Conservation (phyloP, 2,797 vertebrate genomes). For the Netta rufina region DNA sequence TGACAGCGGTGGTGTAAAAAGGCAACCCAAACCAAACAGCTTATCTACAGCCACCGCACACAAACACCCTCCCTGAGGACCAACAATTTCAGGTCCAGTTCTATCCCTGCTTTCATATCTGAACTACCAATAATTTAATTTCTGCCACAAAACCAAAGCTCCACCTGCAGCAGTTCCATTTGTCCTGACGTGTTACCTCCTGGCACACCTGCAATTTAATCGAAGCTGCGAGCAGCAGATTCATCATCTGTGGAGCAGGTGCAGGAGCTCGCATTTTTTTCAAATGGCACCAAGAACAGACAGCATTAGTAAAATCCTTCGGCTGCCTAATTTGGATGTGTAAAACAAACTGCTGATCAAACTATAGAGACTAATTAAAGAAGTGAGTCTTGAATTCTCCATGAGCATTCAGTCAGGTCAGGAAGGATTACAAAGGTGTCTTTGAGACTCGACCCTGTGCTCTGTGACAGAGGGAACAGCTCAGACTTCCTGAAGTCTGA, state of each 20-base stretch:
- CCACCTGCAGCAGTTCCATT: neutral
- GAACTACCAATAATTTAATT: neutral
- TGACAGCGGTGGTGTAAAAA: neutral
- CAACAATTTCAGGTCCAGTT: neutral
- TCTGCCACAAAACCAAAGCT: neutral
- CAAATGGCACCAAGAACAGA: neutral
- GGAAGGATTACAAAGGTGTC: neutral
- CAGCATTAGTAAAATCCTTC: fast-evolving
- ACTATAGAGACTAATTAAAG: neutral
- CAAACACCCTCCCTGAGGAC: neutral
- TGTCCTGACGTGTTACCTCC: neutral
- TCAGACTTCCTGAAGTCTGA: neutral
- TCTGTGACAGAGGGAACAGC: neutral
- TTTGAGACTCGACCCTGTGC: neutral
- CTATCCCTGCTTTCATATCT: neutral
- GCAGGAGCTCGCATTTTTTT: fast-evolving
- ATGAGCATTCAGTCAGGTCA: neutral
- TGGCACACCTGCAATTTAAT: neutral
- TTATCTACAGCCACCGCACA: neutral
- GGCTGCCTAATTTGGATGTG: neutral
- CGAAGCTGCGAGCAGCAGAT: neutral
- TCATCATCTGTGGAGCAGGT: neutral
- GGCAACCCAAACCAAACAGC: neutral
- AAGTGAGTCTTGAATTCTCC: neutral
- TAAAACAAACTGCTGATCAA: neutral